Percentiles rank a stretch among this genome's conserved stretches.
Evolutionary conservation across 2,113 vertebrate genomes (phyloP).

Genomic region (Gorsachius goisagi): DNA sequence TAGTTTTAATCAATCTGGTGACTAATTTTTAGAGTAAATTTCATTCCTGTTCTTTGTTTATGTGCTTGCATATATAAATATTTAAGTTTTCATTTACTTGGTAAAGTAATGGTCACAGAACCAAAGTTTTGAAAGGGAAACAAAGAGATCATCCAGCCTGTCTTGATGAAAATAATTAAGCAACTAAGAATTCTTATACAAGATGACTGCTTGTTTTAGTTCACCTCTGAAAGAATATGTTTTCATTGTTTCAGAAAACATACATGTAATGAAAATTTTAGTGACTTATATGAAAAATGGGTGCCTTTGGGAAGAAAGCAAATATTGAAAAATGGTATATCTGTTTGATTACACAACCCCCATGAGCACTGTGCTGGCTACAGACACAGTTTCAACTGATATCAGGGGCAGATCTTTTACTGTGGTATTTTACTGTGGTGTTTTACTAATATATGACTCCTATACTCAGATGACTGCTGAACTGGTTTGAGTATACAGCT

Average conservation of each 20-base stretch:
- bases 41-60: not conserved
- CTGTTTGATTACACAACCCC: not conserved
- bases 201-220: not conserved
- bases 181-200: not conserved
- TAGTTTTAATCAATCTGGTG: not conserved
- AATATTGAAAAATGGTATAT: not conserved
- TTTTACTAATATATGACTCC: not conserved
- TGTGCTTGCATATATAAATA: not conserved
- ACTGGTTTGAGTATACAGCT: not conserved
- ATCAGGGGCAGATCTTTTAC: not conserved
- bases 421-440: not conserved
- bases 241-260: not conserved
- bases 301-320: not conserved
- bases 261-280: not conserved
- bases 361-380: not conserved
- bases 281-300: not conserved
- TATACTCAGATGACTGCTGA: not conserved
- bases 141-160: not conserved
- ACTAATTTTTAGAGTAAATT: not conserved
- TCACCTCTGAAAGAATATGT: not conserved
- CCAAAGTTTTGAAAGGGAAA: not conserved
- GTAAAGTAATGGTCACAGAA: not conserved
- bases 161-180: not conserved
- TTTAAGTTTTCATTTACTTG: not conserved
- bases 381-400: not conserved